Evolutionary conservation across 2,888 invertebrate species (phyloP).

Genomic region (Lumbricus terrestris): DNA sequence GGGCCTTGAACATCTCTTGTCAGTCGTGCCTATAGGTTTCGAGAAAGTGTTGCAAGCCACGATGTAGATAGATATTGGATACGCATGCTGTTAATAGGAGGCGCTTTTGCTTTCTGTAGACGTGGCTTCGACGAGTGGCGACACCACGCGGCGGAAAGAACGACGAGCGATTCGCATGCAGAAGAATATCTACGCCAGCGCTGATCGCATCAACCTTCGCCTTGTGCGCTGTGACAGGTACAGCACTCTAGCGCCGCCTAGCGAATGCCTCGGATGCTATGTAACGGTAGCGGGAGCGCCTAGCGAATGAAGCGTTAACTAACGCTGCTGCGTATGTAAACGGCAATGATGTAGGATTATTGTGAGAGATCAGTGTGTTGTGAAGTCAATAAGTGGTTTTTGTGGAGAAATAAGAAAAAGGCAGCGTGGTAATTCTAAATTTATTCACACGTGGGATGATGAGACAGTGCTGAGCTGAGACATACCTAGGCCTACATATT

Average conservation of each 20-base stretch:
- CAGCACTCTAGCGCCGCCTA: background rate
- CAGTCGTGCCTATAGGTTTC: background rate
- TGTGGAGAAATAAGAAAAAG: background rate
- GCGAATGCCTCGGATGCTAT: background rate
- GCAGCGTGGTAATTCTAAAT: background rate
- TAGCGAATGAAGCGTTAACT: background rate
- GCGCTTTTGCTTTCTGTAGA: background rate
- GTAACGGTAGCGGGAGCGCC: background rate
- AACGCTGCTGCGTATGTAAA: background rate
- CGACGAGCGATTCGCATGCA: background rate
- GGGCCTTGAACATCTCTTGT: too few species aligned
- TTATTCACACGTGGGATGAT: background rate
- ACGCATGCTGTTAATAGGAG: background rate
- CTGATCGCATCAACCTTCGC: conserved; percentile 3
- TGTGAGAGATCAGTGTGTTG: background rate
- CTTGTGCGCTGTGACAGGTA: conserved; percentile 10
- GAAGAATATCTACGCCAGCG: background rate
- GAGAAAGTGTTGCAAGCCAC: background rate
- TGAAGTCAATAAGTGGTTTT: background rate
- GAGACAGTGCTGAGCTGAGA: background rate
- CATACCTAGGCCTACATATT: too few species aligned
- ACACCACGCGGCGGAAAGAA: background rate
- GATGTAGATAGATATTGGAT: background rate
- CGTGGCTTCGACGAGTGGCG: background rate
- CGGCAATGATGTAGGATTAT: background rate